Base-by-base conservation (phyloP, 2,888 invertebrate genomes). In the Patella depressa region DNA sequence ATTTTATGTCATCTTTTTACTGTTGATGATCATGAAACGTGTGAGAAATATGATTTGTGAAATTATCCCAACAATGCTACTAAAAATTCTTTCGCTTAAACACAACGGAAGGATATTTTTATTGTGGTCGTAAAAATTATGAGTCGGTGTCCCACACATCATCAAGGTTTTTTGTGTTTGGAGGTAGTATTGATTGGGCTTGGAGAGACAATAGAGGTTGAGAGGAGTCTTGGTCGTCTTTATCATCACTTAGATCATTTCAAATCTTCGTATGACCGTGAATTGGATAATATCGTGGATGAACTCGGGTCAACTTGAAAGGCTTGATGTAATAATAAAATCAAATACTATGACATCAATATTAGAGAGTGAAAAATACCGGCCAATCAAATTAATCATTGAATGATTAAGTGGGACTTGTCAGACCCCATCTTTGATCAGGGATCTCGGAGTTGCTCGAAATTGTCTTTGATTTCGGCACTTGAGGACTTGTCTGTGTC, bases 351-450 rank as follows among this genome's bases (percentile, higher is more conserved):
- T 65, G 65, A 65, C 65, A 24, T 24, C 19, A 24, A 65, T 65
- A 65, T 65, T 24, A 24, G 19, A 12, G 65, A 24, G 65, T 65
- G 65, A 19, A 65, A 65, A 65, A 65, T 65, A 24, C 65, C 24
- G 12, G 24, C 19, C 65, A 24, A 24, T 65, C 65, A 19, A 65
- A 65, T 65, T 65, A 65, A 65, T 65, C 65, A 65, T 65, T 65
- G 65, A 24, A 65, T 65, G 24, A 65, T 65, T 65, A 24, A 19
- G 24, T 24, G 24, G 3, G 65, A 65, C 65, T 24, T 24, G 19
- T 24, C 65, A 65, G 19, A 65, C 24, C 19, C 11, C 3, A 65
- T 65, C 65, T 65, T 65, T 65, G 65, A 65, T 65, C 19, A 65
- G 65, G 19, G 19, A 24, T 65, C 65, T 24, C 24, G 19, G 65